These are phyloP conservation scores for Catajapyx aquilonaris DNA, from an alignment of 1,140 invertebrate species.

Conservation along the genomic window DNA sequence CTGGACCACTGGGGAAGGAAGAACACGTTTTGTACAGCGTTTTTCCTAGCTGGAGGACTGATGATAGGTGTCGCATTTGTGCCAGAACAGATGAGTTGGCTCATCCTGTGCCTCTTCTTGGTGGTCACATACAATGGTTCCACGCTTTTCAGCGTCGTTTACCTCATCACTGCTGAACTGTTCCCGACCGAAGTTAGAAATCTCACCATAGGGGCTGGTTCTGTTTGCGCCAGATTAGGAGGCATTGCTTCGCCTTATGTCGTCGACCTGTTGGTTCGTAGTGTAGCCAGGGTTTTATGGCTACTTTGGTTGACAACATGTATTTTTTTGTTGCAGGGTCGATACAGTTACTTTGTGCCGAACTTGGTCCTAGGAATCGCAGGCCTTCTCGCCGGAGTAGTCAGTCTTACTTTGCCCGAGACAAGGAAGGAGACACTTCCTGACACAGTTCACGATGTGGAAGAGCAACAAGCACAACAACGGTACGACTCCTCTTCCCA, in stretches of 20 bases:
- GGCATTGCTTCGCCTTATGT: slow-evolving; percentile 22
- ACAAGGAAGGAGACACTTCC: too few species aligned
- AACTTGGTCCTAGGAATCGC: too few species aligned
- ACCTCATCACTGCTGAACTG: slow-evolving; percentile 21
- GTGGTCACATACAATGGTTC: slow-evolving; percentile 3
- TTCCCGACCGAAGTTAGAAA: slow-evolving; percentile 24
- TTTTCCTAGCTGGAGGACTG: background rate
- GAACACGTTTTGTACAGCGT: background rate
- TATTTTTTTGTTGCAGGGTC: too few species aligned
- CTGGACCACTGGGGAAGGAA: background rate
- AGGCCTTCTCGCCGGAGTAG: too few species aligned
- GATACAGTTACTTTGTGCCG: too few species aligned
- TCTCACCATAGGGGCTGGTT: slow-evolving; percentile 23
- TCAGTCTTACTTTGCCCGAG: too few species aligned
- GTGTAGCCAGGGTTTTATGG: too few species aligned
- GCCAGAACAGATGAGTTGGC: background rate
- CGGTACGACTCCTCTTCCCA: too few species aligned
- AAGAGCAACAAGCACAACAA: too few species aligned
- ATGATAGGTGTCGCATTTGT: background rate
- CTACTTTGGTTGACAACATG: too few species aligned
- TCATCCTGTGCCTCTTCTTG: background rate
- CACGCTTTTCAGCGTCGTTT: slow-evolving; percentile 16
- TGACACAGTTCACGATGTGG: too few species aligned
- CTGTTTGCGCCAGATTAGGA: slow-evolving; percentile 23
- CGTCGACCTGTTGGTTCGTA: background rate